Conservation (phyloP, 2,113 vertebrate genomes). For the Onychostoma macrolepis region DNA sequence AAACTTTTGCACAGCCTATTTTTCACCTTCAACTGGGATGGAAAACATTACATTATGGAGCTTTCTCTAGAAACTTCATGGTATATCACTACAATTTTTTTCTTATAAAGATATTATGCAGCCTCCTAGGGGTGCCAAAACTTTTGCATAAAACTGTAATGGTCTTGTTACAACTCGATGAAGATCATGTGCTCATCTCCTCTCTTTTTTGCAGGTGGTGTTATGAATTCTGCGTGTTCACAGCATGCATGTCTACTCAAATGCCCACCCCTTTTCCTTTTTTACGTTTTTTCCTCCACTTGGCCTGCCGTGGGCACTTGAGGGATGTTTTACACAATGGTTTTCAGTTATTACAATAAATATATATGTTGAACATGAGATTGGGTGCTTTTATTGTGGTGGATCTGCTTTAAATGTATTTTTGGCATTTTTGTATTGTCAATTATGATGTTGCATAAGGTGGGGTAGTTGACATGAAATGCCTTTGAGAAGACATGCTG, state of each 20-base stretch:
- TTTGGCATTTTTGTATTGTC: neutral
- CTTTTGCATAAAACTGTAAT: no score
- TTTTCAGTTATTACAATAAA: conserved; percentile 75
- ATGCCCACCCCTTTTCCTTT: conserved; percentile 46
- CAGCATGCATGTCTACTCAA: conserved; percentile 53
- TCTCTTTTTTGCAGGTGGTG: conserved; percentile 52
- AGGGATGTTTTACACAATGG: conserved; percentile 69
- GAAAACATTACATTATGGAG: neutral
- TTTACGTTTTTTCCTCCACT: conserved; percentile 62
- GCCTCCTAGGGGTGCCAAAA: no score
- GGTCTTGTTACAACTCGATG: neutral
- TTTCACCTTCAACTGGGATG: neutral
- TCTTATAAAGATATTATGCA: neutral
- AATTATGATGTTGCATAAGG: neutral
- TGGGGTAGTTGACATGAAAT: neutral
- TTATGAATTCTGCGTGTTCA: conserved; percentile 48
- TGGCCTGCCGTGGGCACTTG: conserved; percentile 45
- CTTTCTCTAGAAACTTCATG: neutral
- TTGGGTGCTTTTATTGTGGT: conserved; percentile 54
- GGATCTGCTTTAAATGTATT: neutral
- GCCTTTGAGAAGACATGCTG: neutral
- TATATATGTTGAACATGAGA: conserved; percentile 60
- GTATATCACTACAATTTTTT: neutral
- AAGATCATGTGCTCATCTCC: neutral
- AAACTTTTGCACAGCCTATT: neutral